These are phyloP conservation scores for Oreochromis niloticus DNA, from an alignment of 2,113 vertebrate species.

Conservation along the genomic window DNA sequence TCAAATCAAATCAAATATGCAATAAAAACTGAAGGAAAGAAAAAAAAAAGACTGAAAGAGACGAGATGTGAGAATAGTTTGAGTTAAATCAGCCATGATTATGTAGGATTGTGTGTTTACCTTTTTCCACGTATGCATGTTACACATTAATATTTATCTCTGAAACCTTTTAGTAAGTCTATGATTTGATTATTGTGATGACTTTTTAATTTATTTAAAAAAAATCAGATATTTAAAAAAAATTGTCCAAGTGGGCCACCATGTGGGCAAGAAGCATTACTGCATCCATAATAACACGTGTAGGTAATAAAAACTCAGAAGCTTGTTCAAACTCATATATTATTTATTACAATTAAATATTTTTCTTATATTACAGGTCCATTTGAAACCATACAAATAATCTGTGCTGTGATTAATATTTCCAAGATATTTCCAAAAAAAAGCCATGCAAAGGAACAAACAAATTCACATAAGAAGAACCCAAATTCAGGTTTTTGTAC, in stretches of 20 bases:
- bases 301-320: neutral
- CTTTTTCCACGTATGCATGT: neutral
- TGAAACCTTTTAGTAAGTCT: neutral
- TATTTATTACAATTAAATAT: slow-evolving; percentile 85
- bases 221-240: neutral
- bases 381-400: slow-evolving; percentile 80
- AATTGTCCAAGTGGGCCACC: slow-evolving; percentile 5
- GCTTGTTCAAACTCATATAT: slow-evolving; percentile 74
- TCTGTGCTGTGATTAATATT: slow-evolving; percentile 76
- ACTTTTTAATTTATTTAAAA: neutral
- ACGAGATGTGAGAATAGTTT: neutral
- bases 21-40: neutral
- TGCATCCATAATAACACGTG: neutral
- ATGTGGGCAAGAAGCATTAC: slow-evolving; percentile 26
- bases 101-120: neutral
- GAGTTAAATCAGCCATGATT: neutral
- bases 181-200: neutral
- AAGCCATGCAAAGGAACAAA: slow-evolving; percentile 71
- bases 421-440: slow-evolving; percentile 68
- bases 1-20: neutral
- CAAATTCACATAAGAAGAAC: slow-evolving; percentile 59
- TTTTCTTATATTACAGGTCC: slow-evolving; percentile 78
- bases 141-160: neutral
- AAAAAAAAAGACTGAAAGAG: neutral
- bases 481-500: slow-evolving; percentile 54